These are phyloP conservation scores for Montipora capitata DNA, from an alignment of 92 coral and sea anemone genomes.

Conservation along the genomic window DNA sequence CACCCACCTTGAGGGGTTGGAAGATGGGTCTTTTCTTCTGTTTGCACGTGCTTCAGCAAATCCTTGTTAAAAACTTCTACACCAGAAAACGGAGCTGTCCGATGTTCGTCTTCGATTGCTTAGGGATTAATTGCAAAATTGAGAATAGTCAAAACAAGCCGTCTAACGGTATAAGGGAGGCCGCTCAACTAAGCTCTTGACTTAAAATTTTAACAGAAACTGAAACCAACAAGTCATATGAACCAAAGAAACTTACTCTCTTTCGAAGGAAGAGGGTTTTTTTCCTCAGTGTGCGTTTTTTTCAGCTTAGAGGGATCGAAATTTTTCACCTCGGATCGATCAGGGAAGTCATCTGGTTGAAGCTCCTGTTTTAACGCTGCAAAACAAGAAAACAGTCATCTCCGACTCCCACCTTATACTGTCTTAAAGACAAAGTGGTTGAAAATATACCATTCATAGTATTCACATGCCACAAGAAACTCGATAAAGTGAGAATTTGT, in stretches of 20 bases:
- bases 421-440: no score
- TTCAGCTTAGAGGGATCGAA: slow-evolving; percentile 88
- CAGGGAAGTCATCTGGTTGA: slow-evolving; percentile 92
- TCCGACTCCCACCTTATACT: background rate
- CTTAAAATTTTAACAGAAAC: background rate
- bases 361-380: slow-evolving; percentile 90
- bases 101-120: slow-evolving; percentile 97
- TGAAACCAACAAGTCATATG: slow-evolving; percentile 30
- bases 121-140: slow-evolving; percentile 23
- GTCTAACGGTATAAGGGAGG: background rate
- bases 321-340: slow-evolving; percentile 83
- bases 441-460: no score
- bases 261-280: slow-evolving; percentile 90
- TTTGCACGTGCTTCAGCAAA: slow-evolving; percentile 92
- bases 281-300: slow-evolving; percentile 89
- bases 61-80: slow-evolving; percentile 96
- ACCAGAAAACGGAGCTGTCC: slow-evolving; percentile 95
- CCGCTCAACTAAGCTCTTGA: background rate
- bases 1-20: slow-evolving; percentile 95
- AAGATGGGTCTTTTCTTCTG: slow-evolving; percentile 84
- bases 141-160: slow-evolving; percentile 18
- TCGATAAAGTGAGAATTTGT: no score
- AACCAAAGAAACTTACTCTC: slow-evolving; percentile 78
- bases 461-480: no score
- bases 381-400: background rate